Evolutionary conservation across 2,113 vertebrate genomes (phyloP).

Genomic region (Gasterosteus nipponicus): DNA sequence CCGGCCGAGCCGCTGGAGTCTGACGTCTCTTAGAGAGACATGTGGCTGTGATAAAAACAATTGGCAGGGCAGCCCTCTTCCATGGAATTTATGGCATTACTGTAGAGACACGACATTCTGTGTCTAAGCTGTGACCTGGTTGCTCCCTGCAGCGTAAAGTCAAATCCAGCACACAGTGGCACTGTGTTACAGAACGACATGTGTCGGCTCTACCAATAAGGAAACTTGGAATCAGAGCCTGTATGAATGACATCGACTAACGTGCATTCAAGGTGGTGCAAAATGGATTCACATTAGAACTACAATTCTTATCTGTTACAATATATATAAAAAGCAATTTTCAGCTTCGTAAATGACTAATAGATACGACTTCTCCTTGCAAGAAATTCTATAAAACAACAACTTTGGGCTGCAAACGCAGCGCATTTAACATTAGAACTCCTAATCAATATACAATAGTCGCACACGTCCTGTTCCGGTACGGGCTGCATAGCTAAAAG

Average conservation of each 20-base stretch:
- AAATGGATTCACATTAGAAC: not conserved
- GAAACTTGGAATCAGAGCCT: not conserved
- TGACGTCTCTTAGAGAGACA: conserved; percentile 2
- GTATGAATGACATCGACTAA: not conserved
- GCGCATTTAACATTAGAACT: not conserved
- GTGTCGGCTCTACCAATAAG: not conserved
- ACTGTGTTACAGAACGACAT: conserved; percentile 6
- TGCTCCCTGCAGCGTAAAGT: conserved; percentile 4
- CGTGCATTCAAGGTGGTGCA: not conserved
- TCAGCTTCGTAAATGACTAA: not conserved
- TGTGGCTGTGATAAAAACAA: conserved; percentile 7
- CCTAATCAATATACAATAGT: not conserved
- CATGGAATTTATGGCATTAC: conserved; percentile 1
- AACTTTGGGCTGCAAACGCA: not conserved
- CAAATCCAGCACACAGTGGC: not conserved
- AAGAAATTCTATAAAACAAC: not conserved
- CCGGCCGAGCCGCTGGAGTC: conserved; percentile 1
- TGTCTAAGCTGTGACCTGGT: conserved; percentile 15
- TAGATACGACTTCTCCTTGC: not conserved
- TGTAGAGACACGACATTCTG: conserved; percentile 5
- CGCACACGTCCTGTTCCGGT: too few relatives aligned
- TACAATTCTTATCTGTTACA: not conserved
- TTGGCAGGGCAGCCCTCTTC: not conserved
- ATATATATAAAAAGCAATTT: not conserved
- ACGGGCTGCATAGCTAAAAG: not conserved